Conservation (phyloP, 2,797 vertebrate genomes). For the Diplodus puntazzo region DNA sequence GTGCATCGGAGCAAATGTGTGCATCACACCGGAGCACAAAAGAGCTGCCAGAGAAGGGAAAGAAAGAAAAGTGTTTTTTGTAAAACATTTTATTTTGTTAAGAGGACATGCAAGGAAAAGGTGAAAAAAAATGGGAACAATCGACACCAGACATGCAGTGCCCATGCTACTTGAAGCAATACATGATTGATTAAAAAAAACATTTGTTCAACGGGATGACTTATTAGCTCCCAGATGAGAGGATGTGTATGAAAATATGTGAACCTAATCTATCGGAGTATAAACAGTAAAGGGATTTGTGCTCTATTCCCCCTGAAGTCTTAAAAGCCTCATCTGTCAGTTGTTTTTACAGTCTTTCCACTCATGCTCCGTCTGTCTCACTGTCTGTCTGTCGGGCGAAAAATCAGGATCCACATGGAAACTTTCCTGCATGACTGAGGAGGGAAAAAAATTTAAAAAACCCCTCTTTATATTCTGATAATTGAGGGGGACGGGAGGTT, state of each 20-base stretch:
- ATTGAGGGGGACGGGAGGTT: constrained; percentile 65
- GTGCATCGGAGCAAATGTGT: constrained; percentile 60
- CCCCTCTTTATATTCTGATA: constrained; percentile 61
- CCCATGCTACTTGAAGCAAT: neutral
- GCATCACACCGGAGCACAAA: constrained; percentile 31
- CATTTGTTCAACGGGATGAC: constrained; percentile 19
- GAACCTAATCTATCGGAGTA: constrained; percentile 15
- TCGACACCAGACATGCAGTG: neutral
- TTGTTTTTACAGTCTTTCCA: constrained; percentile 62
- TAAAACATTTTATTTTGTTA: constrained; percentile 14
- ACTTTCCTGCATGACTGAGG: constrained; percentile 67
- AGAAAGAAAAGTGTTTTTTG: neutral
- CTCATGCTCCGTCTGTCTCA: constrained; percentile 6
- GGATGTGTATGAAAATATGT: constrained; percentile 41
- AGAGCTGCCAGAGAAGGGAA: constrained; percentile 2
- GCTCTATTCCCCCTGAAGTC: constrained; percentile 26
- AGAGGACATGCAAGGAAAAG: constrained; percentile 5
- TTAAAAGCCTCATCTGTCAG: constrained; percentile 55
- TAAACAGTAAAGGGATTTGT: constrained; percentile 37
- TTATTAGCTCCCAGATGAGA: constrained; percentile 33
- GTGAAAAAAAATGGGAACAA: neutral
- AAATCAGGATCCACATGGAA: constrained; percentile 77
- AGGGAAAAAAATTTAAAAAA: constrained; percentile 22
- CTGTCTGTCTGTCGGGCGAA: constrained; percentile 54
- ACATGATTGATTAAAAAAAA: constrained; percentile 16